These are phyloP conservation scores for Lepus europaeus DNA, from an alignment of 2,113 vertebrate species.

Conservation along the genomic window DNA sequence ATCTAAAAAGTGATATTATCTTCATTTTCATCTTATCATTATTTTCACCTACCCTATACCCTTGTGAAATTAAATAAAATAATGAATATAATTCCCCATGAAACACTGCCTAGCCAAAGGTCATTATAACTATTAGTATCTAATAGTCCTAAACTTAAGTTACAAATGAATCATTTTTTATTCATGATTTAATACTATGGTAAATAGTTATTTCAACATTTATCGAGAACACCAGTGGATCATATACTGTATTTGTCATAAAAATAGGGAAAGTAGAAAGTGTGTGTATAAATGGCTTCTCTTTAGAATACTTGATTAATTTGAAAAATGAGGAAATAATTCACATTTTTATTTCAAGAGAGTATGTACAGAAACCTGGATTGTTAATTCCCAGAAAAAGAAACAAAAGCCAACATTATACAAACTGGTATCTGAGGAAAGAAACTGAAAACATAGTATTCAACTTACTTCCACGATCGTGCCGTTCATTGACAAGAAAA, in stretches of 20 bases:
- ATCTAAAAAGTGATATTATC: conserved; percentile 58
- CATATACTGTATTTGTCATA: not conserved
- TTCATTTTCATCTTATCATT: conserved; percentile 56
- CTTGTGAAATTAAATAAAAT: conserved; percentile 60
- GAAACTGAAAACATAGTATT: conserved; percentile 25
- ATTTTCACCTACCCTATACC: conserved; percentile 58
- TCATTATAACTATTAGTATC: not conserved
- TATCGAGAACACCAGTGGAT: not conserved
- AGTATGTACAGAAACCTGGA: not conserved
- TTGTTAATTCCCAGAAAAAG: not conserved
- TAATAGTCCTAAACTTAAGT: conserved; percentile 2
- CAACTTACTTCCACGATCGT: not conserved
- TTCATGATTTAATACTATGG: conserved; percentile 8
- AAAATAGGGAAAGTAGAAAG: conserved; percentile 35
- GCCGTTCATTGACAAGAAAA: not conserved
- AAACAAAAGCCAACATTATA: not conserved
- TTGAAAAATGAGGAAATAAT: conserved; percentile 19
- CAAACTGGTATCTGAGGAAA: not conserved
- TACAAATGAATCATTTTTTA: conserved; percentile 44
- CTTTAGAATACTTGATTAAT: not conserved
- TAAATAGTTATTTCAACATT: conserved; percentile 43
- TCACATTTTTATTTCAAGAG: not conserved
- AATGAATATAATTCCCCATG: not conserved
- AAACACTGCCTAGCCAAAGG: not conserved
- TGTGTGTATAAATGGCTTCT: conserved; percentile 20